Conservation (phyloP, 2,113 vertebrate genomes). For the Megalops atlanticus region DNA sequence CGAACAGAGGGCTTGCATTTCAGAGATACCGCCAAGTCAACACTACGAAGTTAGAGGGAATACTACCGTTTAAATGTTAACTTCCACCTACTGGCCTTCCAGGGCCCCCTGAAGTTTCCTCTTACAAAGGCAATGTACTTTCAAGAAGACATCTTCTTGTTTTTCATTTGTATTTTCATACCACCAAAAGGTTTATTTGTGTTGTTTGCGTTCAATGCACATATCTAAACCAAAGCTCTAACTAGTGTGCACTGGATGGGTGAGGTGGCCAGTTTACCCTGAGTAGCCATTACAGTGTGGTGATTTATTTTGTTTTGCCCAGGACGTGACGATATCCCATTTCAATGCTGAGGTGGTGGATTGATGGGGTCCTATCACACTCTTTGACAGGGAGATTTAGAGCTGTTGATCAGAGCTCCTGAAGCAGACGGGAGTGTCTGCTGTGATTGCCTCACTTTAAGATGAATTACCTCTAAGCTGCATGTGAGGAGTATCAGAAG, state of each 20-base stretch:
- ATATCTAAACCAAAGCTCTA: background rate
- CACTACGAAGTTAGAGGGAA: background rate
- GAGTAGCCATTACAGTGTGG: conserved; percentile 22
- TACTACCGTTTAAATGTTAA: background rate
- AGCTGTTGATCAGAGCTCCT: conserved; percentile 36
- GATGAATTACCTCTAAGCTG: conserved; percentile 37
- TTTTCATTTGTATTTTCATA: background rate
- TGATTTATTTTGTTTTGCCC: conserved; percentile 27
- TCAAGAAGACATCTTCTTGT: background rate
- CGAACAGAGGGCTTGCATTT: conserved; percentile 1
- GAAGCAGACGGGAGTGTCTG: conserved; percentile 28
- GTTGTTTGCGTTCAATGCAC: background rate
- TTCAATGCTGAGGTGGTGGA: conserved; percentile 38
- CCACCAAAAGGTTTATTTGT: background rate
- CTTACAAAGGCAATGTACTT: background rate
- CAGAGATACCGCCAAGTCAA: background rate
- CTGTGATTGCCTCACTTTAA: conserved; percentile 38
- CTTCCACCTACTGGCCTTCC: background rate
- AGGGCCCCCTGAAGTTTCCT: background rate
- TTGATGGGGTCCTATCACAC: conserved; percentile 38
- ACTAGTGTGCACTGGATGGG: background rate
- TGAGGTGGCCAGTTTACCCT: background rate
- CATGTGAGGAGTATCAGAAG: background rate
- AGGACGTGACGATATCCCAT: conserved; percentile 37
- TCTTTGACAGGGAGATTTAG: conserved; percentile 40